Evolutionary conservation across 92 coral and sea anemone genomes (phyloP), one percentile per base, ranked within the genome.

Genomic region (Umimayanthus kanabou): DNA sequence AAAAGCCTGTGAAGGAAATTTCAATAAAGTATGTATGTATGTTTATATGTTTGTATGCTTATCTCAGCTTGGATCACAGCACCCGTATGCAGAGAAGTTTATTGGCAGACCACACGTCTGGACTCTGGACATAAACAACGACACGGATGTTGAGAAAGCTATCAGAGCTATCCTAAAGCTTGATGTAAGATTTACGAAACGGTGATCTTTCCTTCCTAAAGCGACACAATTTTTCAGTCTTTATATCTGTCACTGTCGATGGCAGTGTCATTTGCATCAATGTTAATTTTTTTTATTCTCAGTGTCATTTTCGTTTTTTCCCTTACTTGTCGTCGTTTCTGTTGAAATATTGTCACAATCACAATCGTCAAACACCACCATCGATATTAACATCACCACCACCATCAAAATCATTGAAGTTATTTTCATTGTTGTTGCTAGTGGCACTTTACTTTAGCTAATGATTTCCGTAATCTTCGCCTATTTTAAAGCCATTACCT

Each of bases 91-190:
- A 0, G 98, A 94, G 90, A 85, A 79, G 28, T 94, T 94, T 77
- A 92, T 96, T 64, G 98, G 98, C 3, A 90, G 90, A 65, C 98
- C 98, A 0, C 93, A 96, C 80, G 98, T 96, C 22, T 90, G 85
- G 81, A 94, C 98, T 8, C 70, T 96, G 30, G 96, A 96, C 58
- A 93, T 96, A 25, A 50, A 43, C 26, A 94, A 96, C 66, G 67
- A 69, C 10, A 85, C 94, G 0, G 90, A 87, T 16, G 93, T 96
- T 18, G 94, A 95, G 71, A 80, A 80, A 58, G 89, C 96, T 0
- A 55, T 93, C 30, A 89, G 87, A 74, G 76, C 86, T 77, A 96
- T 96, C 47, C 89, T 94, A 40, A 86, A 87, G 29, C 88, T 75
- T 6, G 67, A 85, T 95, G 98, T 94, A 77, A 69, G 75, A 3